These are phyloP conservation scores for Coccyzus lansbergi DNA, from an alignment of 2,797 vertebrate species.

Conservation along the genomic window DNA sequence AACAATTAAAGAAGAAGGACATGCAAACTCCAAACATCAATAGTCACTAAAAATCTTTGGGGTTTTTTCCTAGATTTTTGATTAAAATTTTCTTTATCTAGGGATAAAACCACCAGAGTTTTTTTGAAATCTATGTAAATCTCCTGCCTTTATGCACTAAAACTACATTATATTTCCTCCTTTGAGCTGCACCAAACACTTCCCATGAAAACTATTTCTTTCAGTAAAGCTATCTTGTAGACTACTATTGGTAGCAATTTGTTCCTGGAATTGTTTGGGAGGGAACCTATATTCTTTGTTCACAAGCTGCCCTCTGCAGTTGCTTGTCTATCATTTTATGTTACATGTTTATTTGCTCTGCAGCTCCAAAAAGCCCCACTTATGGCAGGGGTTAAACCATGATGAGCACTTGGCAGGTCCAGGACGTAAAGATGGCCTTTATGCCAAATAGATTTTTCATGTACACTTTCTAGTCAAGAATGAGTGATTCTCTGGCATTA, in stretches of 20 bases:
- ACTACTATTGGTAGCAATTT: not conserved
- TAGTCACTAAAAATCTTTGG: not conserved
- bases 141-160: not conserved
- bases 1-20: not conserved
- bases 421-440: not conserved
- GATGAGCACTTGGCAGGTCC: not conserved
- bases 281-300: not conserved
- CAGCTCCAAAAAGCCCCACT: not conserved
- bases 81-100: not conserved
- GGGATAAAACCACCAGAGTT: not conserved
- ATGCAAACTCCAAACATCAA: not conserved
- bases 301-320: not conserved
- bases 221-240: not conserved
- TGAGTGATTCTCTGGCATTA: not conserved
- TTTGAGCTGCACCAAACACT: not conserved
- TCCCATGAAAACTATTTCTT: constrained; percentile 4
- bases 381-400: not conserved
- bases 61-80: not conserved
- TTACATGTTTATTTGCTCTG: not conserved
- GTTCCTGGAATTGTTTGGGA: constrained; percentile 6
- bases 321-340: not conserved
- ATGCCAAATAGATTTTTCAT: not conserved
- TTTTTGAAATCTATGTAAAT: constrained; percentile 15
- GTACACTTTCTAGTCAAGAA: not conserved
- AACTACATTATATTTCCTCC: not conserved